Percentiles rank a stretch among this genome's conserved stretches.
Evolutionary conservation across 2,888 invertebrate genomes (phyloP).

Genomic region (Platerodrilus igneus): DNA sequence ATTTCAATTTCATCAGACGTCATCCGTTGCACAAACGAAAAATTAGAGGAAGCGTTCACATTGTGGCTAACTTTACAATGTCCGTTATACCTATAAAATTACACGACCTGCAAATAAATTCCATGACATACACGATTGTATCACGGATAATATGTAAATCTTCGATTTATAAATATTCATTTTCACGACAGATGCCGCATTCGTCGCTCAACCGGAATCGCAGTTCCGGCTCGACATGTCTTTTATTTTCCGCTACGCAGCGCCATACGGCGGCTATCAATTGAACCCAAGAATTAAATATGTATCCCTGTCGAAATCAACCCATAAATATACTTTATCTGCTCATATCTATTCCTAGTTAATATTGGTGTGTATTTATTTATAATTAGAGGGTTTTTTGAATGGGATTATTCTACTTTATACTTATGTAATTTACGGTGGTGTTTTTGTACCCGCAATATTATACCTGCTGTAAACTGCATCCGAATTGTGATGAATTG

Average conservation of each 20-base stretch:
- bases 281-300: conserved; percentile 40
- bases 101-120: conserved; percentile 35
- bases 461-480: too few species aligned
- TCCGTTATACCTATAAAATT: conserved; percentile 36
- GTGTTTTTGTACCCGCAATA: too few species aligned
- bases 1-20: too few species aligned
- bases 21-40: conserved; percentile 1
- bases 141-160: conserved; percentile 38
- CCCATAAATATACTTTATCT: conserved; percentile 36
- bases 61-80: conserved; percentile 27
- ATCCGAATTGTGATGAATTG: too few species aligned
- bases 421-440: too few species aligned
- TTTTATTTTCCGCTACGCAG: conserved; percentile 39
- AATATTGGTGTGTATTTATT: conserved; percentile 34
- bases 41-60: conserved; percentile 13
- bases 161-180: conserved; percentile 40
- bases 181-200: conserved; percentile 37
- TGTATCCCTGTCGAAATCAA: conserved; percentile 38
- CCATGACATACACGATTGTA: conserved; percentile 33
- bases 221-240: conserved; percentile 46
- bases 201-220: conserved; percentile 43
- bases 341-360: conserved; percentile 34
- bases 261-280: conserved; percentile 41
- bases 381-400: conserved; percentile 34
- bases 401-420: too few species aligned